Percentiles rank a stretch among this genome's conserved stretches.
Evolutionary conservation across 1,140 invertebrate species (phyloP).

Genomic region (Brachionus rubens): DNA sequence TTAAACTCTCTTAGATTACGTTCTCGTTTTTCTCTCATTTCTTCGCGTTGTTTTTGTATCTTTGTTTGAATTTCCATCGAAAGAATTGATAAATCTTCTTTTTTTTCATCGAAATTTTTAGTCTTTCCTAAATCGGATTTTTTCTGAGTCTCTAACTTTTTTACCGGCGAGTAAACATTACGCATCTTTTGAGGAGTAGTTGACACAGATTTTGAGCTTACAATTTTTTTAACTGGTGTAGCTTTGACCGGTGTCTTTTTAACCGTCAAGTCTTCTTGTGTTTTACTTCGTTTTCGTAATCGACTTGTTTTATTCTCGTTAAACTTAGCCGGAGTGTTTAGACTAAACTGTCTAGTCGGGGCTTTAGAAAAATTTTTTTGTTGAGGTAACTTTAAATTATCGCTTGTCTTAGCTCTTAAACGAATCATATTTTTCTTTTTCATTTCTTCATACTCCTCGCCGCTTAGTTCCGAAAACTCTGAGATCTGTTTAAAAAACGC

Average conservation of each 20-base stretch:
- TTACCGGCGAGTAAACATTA: neutral
- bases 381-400: neutral
- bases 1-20: conserved; percentile 23
- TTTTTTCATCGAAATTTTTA: neutral
- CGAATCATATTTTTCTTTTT: neutral
- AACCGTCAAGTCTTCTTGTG: neutral
- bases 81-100: conserved; percentile 25
- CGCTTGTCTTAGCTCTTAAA: neutral
- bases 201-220: neutral
- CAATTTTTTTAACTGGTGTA: neutral
- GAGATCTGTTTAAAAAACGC: conserved; percentile 33
- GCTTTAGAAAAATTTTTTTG: conserved; percentile 16
- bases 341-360: neutral
- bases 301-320: neutral
- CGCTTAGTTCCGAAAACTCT: conserved; percentile 15
- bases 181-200: neutral
- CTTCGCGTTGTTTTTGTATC: conserved; percentile 42
- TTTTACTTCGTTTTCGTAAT: conserved; percentile 23
- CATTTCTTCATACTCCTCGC: conserved; percentile 30
- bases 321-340: neutral
- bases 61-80: conserved; percentile 24
- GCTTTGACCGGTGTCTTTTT: conserved; percentile 4
- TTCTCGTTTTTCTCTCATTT: conserved; percentile 26
- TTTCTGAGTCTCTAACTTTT: neutral
- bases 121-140: neutral